Evolutionary conservation across 64 coral and sea anemone genomes (phyloP).

Genomic region (Porites lutea): DNA sequence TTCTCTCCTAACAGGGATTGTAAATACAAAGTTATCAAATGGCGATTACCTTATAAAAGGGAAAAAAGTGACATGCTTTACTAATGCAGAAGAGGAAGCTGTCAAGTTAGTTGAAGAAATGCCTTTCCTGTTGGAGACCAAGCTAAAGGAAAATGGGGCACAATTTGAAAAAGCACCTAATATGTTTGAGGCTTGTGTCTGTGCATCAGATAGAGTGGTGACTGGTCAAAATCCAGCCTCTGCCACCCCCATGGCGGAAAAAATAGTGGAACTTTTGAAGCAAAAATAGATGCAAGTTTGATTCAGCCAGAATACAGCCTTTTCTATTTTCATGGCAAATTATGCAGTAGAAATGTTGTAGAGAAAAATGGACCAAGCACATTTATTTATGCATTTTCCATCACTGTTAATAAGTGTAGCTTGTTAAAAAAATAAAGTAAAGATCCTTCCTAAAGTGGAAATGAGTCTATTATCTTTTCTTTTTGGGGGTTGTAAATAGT

Average conservation of each 20-base stretch:
- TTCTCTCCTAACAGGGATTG: constrained; percentile 70
- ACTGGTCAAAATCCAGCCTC: constrained; percentile 96
- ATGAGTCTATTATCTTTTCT: too few relatives aligned
- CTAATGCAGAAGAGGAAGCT: constrained; percentile 77
- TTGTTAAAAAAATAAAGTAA: too few relatives aligned
- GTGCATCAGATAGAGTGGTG: constrained; percentile 51
- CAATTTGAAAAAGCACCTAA: constrained; percentile 35
- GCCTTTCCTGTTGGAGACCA: constrained; percentile 94
- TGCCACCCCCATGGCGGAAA: constrained; percentile 83
- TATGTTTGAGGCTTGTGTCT: constrained; percentile 63
- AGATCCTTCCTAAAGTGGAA: too few relatives aligned
- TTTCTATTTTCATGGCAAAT: too few relatives aligned
- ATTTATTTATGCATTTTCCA: too few relatives aligned
- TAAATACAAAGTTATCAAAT: constrained; percentile 91
- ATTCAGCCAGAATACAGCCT: too few relatives aligned
- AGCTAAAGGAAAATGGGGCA: constrained; percentile 79
- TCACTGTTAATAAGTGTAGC: too few relatives aligned
- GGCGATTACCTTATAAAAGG: constrained; percentile 93
- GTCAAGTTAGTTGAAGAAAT: constrained; percentile 75
- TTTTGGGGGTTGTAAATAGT: too few relatives aligned
- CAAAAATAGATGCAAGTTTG: constrained; percentile 10
- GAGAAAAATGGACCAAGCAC: too few relatives aligned
- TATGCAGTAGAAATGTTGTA: too few relatives aligned
- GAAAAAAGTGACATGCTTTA: constrained; percentile 88
- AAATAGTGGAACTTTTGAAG: constrained; percentile 76